These are phyloP conservation scores for Drosophila busckii DNA, from an alignment of 1,140 invertebrate genomes.

Conservation along the genomic window DNA sequence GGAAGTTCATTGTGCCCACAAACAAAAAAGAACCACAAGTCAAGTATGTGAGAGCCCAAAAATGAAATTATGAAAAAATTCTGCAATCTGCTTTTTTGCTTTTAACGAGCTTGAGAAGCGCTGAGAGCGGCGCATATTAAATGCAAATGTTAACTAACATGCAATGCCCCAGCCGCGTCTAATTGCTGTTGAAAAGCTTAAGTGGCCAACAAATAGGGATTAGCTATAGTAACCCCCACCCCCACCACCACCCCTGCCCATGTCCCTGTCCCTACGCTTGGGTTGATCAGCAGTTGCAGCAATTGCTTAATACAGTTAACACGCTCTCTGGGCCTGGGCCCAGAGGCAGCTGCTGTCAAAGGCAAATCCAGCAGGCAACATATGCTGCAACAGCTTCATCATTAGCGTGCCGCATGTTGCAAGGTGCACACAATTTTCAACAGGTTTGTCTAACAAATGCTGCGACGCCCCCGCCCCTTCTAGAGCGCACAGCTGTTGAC, in stretches of 20 bases:
- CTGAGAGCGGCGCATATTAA: constrained; percentile 11
- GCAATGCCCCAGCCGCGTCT: constrained; percentile 24
- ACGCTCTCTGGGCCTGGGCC: too few species aligned
- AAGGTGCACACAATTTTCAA: constrained; percentile 31
- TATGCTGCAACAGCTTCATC: constrained; percentile 41
- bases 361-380: too few species aligned
- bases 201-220: too few species aligned
- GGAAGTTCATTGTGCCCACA: constrained; percentile 58
- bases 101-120: constrained; percentile 21
- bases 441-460: constrained; percentile 39
- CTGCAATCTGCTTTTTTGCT: too few species aligned
- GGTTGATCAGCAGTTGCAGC: too few species aligned
- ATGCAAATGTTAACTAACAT: constrained; percentile 31
- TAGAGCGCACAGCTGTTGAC: constrained; percentile 19
- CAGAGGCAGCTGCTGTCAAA: too few species aligned
- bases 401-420: constrained; percentile 20
- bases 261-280: too few species aligned
- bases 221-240: too few species aligned
- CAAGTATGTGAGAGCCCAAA: neutral
- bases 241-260: too few species aligned
- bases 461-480: constrained; percentile 8
- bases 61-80: neutral
- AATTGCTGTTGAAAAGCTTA: neutral
- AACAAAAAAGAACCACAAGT: neutral
- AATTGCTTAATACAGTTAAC: too few species aligned